phyloP scores from a whole-genome alignment of 2,113 vertebrate species.

The Kobus ellipsiprymnus region DNA sequence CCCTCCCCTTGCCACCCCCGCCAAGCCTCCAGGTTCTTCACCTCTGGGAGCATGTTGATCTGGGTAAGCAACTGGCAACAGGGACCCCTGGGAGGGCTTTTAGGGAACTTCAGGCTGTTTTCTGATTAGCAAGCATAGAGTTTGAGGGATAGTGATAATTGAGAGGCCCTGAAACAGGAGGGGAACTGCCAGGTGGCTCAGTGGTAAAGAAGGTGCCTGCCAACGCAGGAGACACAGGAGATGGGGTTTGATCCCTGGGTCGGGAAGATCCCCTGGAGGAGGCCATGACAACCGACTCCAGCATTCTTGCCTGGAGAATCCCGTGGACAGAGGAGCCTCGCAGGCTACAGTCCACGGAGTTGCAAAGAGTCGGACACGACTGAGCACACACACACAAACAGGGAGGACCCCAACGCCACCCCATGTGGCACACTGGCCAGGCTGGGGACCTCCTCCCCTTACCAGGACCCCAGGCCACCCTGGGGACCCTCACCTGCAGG shows the following conservation, averaged over 20 bases:
- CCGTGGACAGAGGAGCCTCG: background rate
- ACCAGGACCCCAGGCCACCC: background rate
- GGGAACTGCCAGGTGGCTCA: background rate
- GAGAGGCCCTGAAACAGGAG: background rate
- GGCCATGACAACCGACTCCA: background rate
- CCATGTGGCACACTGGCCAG: background rate
- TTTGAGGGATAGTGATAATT: background rate
- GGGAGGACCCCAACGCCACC: background rate
- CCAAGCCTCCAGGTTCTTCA: background rate
- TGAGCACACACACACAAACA: background rate
- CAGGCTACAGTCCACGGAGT: fast-evolving
- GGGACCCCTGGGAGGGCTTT: background rate
- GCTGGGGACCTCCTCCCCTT: background rate
- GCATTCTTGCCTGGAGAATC: background rate
- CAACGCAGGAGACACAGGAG: background rate
- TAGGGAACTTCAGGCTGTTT: background rate
- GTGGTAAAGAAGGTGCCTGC: background rate
- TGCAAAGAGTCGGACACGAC: background rate
- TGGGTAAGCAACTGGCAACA: too few relatives aligned
- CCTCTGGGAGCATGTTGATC: background rate
- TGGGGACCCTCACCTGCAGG: constrained; percentile 82
- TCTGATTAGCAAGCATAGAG: background rate
- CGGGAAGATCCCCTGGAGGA: background rate
- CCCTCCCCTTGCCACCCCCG: background rate
- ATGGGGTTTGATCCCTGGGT: background rate